Evolutionary conservation across 1,140 invertebrate genomes (phyloP).

Genomic region (Schlechtendalia chinensis): DNA sequence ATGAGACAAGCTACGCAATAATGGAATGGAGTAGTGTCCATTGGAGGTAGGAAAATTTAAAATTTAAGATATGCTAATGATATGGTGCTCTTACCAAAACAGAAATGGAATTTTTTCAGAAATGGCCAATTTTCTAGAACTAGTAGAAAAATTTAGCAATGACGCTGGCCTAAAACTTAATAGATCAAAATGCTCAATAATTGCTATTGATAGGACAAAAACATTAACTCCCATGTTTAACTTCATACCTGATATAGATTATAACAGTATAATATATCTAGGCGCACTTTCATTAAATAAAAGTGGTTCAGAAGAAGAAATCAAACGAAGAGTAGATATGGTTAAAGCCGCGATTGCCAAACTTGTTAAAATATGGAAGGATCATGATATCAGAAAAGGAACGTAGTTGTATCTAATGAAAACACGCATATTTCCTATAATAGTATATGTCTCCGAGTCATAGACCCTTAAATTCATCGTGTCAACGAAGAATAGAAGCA

Average conservation of each 20-base stretch:
- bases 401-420: neutral
- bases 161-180: constrained; percentile 28
- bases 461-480: neutral
- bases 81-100: constrained; percentile 4
- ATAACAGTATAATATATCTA: constrained; percentile 20
- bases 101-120: too few species aligned
- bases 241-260: neutral
- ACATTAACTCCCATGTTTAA: neutral
- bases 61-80: constrained; percentile 18
- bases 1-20: constrained; percentile 36
- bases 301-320: neutral
- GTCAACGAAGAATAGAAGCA: neutral
- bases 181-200: constrained; percentile 28
- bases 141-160: constrained; percentile 23
- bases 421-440: constrained; percentile 2
- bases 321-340: neutral
- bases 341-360: neutral
- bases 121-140: neutral
- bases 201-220: constrained; percentile 13
- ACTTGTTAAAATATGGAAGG: neutral
- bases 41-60: neutral
- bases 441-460: neutral
- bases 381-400: neutral
- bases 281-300: constrained; percentile 5
- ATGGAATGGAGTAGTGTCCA: constrained; percentile 49